Evolutionary conservation across 2,797 vertebrate species (phyloP), one percentile per base, ranked within the genome.

Genomic region (Anas bahamensis): DNA sequence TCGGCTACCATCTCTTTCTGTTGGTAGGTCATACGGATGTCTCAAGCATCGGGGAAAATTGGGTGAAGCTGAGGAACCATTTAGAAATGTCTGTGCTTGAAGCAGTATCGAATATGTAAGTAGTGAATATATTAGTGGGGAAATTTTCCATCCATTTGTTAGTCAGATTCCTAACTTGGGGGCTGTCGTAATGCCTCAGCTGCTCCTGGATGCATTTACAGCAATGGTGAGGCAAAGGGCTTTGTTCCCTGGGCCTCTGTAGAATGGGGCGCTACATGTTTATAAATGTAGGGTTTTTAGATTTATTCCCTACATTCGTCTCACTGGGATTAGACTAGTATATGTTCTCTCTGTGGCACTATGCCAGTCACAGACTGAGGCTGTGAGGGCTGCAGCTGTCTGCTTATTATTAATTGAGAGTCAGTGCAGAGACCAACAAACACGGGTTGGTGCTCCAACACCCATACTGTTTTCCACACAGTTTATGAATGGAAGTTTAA

Each of bases 91-190:
- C 79, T 83, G n/a, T 60, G 63, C 90, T 95, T 0, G 4, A 71
- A 96, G 94, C 94, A 90, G 44, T 68, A 86, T 29, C 93, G 94
- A 92, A 93, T 96, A 94, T 93, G 88, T 93, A 94, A 94, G 88
- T 12, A 86, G 68, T 70, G 93, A 93, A 96, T 94, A 82, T 44
- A 89, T 96, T 92, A 94, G 73, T 42, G 87, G 64, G 92, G 77
- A 83, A 76, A 86, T 89, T 92, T 96, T 96, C 94, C 92, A 89
- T 50, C 53, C 85, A 94, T 96, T 96, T 95, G 87, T 89, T 95
- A 95, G 94, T 95, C 87, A 91, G 89, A 95, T 96, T 93, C 82
- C 90, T 39, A 83, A 86, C 90, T 85, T 90, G 81, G 86, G 2
- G 1, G 70, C 18, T 75, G 79, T 60, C 48, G 85, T 91, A 92